Evolutionary conservation across 2,113 vertebrate species (phyloP), one percentile per base, ranked within the genome.

Genomic region (Gorilla gorilla): DNA sequence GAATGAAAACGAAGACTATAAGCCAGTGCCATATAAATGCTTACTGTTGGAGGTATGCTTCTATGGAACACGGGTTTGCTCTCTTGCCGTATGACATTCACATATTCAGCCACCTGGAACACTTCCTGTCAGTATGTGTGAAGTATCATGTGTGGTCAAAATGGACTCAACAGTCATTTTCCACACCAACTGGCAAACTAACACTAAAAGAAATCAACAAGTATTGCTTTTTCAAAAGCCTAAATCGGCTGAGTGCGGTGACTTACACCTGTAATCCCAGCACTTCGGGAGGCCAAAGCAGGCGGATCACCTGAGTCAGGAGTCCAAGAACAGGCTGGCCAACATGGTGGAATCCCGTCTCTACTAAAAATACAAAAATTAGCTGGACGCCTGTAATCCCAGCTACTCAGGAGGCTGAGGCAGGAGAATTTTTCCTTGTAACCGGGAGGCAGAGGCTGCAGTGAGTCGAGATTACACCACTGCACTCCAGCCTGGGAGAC

Each of bases 91-190:
- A 68, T n/a, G 40, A 92, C 23, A 48, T 18, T 68, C 52, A 61
- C 68, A 82, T 90, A 89, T 20, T 97, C 90, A 94, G 89, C 84
- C 61, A 98, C 35, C 11, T 94, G 94, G 61, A 90, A 84, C 73
- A 89, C 1, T 93, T 96, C 93, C 91, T 95, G 85, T 93, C 50
- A 78, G 8, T 93, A 57, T 48, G 23, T 80, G 61, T 95, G 18
- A 87, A 66, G 68, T 2, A 89, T 1, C 57, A 20, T 20, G 8
- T 83, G n/a, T 94, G 61, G 45, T 73, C 68, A 95, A 8, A 50
- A 96, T 0, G 38, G 61, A 96, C 55, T 96, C 40, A 78, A 97
- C 81, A 87, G 79, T 61, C 23, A 0, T 64, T 45, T 93, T 97
- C 57, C 38, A 81, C n/a, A 96, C 76, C 8, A 96, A 90, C 12